These are phyloP conservation scores for Furnarius figulus DNA, from an alignment of 2,113 vertebrate genomes.

Conservation along the genomic window DNA sequence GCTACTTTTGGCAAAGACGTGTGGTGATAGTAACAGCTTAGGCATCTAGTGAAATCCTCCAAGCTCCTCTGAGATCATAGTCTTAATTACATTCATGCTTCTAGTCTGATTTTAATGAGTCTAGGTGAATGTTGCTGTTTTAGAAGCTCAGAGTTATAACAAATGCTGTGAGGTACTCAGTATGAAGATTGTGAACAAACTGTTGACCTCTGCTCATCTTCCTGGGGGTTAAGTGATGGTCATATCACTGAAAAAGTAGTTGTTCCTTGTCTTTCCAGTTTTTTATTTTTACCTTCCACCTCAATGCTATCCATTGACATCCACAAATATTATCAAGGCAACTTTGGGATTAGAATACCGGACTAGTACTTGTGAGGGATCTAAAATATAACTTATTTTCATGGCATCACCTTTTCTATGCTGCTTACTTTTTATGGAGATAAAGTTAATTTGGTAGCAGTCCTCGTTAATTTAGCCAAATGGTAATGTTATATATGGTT, in stretches of 20 bases:
- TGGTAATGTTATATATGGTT: background rate
- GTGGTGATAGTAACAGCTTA: conserved; percentile 49
- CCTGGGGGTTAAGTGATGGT: background rate
- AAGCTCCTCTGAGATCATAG: background rate
- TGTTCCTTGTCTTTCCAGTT: background rate
- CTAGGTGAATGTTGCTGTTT: background rate
- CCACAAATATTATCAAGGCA: background rate
- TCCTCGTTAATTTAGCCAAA: background rate
- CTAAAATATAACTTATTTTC: background rate
- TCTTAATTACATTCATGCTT: background rate
- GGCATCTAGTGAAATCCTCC: conserved; percentile 18
- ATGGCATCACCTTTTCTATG: background rate
- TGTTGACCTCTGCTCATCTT: background rate
- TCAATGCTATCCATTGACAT: background rate
- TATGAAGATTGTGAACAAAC: background rate
- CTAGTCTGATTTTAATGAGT: background rate
- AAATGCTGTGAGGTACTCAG: accelerated
- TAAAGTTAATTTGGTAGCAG: background rate
- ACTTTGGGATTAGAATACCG: background rate
- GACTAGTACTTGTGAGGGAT: background rate
- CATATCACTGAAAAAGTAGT: background rate
- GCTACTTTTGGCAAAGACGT: conserved; percentile 37
- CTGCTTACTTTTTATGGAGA: background rate
- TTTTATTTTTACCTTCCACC: background rate
- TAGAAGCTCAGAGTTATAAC: background rate